Evolutionary conservation across 2,797 vertebrate genomes (phyloP), one percentile per base, ranked within the genome.

Genomic region (Onychomys leucogaster): DNA sequence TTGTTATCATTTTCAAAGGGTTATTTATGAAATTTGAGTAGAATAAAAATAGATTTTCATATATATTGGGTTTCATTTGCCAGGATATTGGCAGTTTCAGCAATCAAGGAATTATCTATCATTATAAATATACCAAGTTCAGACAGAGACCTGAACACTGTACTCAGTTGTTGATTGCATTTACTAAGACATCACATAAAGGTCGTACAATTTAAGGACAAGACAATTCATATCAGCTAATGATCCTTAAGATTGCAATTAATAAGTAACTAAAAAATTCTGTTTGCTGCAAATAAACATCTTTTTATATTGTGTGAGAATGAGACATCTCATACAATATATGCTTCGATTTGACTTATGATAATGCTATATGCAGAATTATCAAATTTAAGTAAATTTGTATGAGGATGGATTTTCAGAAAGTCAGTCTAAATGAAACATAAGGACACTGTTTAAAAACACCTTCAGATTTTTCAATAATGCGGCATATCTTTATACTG

Each of bases 181-280:
- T 90, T 92, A 61, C 19, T 90, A 23, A 65, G 84, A 85, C 29
- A 46, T 32, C 71, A 87, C 17, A 46, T 82, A 92, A 71, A 95
- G 71, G 37, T 71, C 55, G 65, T 63, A 76, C 10, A 85, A 82
- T 34, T 87, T 46, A 92, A 11, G 75, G 29, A 76, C 16, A 87
- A 90, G 37, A 82, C 19, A n/a, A 87, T 78, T 84, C 2, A 9
- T 43, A 61, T 84, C 25, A 61, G 14, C 16, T 76, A 19, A 94
- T 23, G 9, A 14, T 69, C 11, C 57, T 90, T 85, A 80, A 88
- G 85, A 87, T 7, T 34, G 0, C 23, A 11, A 67, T 89, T 97
- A 82, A 77, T 46, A 61, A 81, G 37, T 81, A 92, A 55, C 46
- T 21, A 13, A 16, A 91, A 93, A 27, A 34, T 91, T 71, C 76